These are phyloP conservation scores for Poicephalus meyeri DNA, from an alignment of 2,113 vertebrate species.

Conservation along the genomic window DNA sequence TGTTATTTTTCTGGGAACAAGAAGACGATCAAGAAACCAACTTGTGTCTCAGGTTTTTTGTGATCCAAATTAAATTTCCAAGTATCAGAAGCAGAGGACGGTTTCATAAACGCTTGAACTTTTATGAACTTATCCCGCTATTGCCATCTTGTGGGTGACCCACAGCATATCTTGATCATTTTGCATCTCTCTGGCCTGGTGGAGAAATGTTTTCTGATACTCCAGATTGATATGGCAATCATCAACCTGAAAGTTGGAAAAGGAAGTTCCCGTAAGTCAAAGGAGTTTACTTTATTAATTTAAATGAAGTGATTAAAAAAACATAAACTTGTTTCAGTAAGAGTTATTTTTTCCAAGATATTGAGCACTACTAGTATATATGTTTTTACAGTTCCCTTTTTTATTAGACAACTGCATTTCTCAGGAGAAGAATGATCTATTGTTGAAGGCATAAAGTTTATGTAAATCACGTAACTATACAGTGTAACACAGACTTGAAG, in stretches of 20 bases:
- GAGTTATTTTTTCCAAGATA: background rate
- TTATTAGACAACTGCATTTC: background rate
- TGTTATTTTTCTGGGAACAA: background rate
- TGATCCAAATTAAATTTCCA: constrained; percentile 53
- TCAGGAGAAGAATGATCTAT: background rate
- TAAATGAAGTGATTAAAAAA: background rate
- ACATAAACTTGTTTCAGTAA: background rate
- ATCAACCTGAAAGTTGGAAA: background rate
- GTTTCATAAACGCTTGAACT: background rate
- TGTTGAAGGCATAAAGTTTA: background rate
- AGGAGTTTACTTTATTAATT: background rate
- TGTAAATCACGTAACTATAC: background rate
- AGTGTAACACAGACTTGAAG: background rate
- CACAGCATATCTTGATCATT: background rate
- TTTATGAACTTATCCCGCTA: constrained; percentile 31
- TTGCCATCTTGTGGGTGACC: constrained; percentile 74
- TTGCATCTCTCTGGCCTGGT: background rate
- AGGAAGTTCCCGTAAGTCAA: background rate
- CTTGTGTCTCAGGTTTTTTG: background rate
- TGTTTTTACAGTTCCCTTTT: background rate
- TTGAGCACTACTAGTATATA: background rate
- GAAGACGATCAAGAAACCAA: background rate
- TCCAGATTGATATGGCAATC: background rate
- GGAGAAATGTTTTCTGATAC: background rate
- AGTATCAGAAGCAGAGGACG: background rate